These are phyloP conservation scores for Calyptommatus sinebrachiatus DNA, from an alignment of 2,113 vertebrate genomes.

Conservation along the genomic window DNA sequence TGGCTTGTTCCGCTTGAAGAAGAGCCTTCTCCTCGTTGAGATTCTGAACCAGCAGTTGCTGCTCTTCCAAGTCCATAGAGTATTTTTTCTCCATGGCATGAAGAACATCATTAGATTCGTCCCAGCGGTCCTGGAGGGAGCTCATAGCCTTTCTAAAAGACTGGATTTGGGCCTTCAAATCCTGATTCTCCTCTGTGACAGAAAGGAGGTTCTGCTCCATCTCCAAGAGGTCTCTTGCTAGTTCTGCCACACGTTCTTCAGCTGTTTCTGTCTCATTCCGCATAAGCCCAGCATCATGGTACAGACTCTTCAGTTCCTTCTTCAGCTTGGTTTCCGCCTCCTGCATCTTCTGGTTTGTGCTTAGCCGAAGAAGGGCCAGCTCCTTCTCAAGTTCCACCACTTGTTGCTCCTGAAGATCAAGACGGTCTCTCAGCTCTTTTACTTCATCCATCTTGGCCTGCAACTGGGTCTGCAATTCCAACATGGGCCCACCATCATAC, in stretches of 20 bases:
- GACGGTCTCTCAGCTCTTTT: slow-evolving; percentile 73
- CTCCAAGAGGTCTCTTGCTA: slow-evolving; percentile 87
- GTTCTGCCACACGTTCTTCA: slow-evolving; percentile 91
- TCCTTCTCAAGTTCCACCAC: slow-evolving; percentile 68
- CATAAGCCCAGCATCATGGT: slow-evolving; percentile 89
- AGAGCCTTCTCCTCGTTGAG: slow-evolving; percentile 55
- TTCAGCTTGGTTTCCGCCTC: slow-evolving; percentile 68
- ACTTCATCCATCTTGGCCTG: slow-evolving; percentile 68
- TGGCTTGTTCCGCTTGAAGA: slow-evolving; percentile 49
- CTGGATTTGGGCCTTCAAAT: slow-evolving; percentile 82
- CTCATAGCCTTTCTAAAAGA: slow-evolving; percentile 89
- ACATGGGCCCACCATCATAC: slow-evolving; percentile 37
- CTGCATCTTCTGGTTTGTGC: slow-evolving; percentile 60
- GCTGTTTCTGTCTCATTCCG: slow-evolving; percentile 91
- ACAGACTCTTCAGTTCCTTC: slow-evolving; percentile 85
- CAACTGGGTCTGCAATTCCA: slow-evolving; percentile 64
- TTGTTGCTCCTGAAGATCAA: slow-evolving; percentile 72
- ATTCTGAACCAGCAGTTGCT: slow-evolving; percentile 37
- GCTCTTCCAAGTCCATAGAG: slow-evolving; percentile 52
- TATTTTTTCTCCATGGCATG: slow-evolving; percentile 61
- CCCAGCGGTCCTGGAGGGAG: slow-evolving; percentile 88
- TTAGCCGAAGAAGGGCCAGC: slow-evolving; percentile 55
- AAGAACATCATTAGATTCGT: slow-evolving; percentile 76
- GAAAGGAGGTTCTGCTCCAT: slow-evolving; percentile 85
- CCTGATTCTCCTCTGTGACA: slow-evolving; percentile 78